phyloP scores from a whole-genome alignment of 2,113 vertebrate genomes.

The Ptyas mucosa region DNA sequence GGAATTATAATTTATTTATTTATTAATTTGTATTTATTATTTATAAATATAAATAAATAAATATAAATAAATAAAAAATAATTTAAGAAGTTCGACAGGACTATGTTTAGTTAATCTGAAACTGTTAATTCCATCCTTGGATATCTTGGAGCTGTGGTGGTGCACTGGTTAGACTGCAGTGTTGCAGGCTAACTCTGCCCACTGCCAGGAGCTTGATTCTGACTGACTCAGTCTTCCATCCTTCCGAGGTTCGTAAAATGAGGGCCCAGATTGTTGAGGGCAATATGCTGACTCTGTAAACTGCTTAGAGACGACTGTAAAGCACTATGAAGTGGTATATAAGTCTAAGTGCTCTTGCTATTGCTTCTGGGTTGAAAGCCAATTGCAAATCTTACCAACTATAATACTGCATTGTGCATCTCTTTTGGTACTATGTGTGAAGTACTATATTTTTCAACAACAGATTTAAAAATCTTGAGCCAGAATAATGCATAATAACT shows the following conservation, averaged over 20 bases:
- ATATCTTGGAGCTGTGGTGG: background rate
- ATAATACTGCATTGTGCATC: background rate
- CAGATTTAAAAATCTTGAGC: conserved; percentile 12
- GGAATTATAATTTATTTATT: conserved; percentile 57
- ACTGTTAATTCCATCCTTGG: conserved; percentile 30
- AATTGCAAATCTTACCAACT: conserved; percentile 23
- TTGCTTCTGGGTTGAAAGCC: conserved; percentile 23
- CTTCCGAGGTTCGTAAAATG: background rate
- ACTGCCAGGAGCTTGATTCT: too few relatives aligned
- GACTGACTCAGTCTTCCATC: background rate
- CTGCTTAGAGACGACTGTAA: background rate
- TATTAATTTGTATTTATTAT: too few relatives aligned
- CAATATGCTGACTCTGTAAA: background rate
- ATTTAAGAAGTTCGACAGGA: conserved; percentile 53
- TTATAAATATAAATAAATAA: too few relatives aligned
- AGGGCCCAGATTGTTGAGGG: background rate
- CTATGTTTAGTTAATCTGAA: conserved; percentile 40
- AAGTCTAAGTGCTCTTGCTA: background rate
- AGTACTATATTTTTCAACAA: background rate
- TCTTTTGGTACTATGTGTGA: conserved; percentile 9
- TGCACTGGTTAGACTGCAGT: too few relatives aligned
- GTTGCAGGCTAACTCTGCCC: too few relatives aligned
- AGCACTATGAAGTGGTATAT: background rate
- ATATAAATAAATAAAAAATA: too few relatives aligned
- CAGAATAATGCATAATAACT: background rate